Base-by-base conservation (phyloP, 1,140 invertebrate species). In the Tetraneura akinire region DNA sequence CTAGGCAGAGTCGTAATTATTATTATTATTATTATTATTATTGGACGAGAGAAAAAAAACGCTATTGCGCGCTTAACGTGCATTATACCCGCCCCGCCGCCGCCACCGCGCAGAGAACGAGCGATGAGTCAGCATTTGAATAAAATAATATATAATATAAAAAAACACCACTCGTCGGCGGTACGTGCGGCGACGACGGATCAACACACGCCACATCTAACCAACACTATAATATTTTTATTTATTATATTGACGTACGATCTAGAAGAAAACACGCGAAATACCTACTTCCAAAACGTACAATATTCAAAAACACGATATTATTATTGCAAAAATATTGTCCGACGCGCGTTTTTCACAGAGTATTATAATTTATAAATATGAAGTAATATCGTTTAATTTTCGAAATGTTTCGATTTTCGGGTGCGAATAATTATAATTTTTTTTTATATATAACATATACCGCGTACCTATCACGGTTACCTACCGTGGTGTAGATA, bases 61-160 rank as follows among this genome's bases (percentile, higher is more conserved):
- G 23, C 21, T 26, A 47, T 68, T 47, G 66, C 66, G 23, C 42
- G 21, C n/a, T 21, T 21, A 45, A 21, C 21, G 10, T 42, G 18
- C 26, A n/a, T 42, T 66, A 68, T 23, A 23, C 11, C 21, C 3
- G 18, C 18, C 26, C 18, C 26, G 26, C 57, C 57, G 60, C 60
- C 16, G 26, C 18, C 32, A 8, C n/a, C 62, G 5, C 32, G 18
- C 62, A 4, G 32, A 64, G 18, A 37, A 64, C 60, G 18, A 37
- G 37, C 60, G 29, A 32, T 68, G 66, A 68, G 66, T 68, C 66
- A 68, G 42, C 68, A 29, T 71, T 71, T 71, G 21, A 71, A 66
- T 42, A 45, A 45, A 37, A 8, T 4, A 37, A 37, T 3, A 37
- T n/a, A n/a, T n/a, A n/a, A n/a, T n/a, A 37, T 4, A 37, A 37